Conservation (phyloP, 2,888 invertebrate species). For the Boloria selene region DNA sequence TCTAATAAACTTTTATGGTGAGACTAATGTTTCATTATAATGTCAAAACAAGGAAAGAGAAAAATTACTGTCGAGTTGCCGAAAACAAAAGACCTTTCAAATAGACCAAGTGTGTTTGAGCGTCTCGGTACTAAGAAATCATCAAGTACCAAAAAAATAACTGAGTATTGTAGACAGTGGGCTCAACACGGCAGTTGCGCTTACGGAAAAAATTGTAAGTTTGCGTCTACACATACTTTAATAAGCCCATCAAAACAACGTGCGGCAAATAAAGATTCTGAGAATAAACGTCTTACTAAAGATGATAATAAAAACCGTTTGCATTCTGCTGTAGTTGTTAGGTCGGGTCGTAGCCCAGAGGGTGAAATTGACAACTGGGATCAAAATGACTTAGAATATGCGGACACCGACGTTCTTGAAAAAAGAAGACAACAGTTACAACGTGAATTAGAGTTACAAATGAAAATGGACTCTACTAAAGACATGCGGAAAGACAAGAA, state of each 20-base stretch:
- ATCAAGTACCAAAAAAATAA: conserved; percentile 79
- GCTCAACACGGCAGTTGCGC: conserved; percentile 89
- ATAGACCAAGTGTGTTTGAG: conserved; percentile 91
- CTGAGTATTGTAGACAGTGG: conserved; percentile 90
- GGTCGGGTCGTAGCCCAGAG: conserved; percentile 83
- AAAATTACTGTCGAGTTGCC: conserved; percentile 89
- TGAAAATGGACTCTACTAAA: conserved; percentile 87
- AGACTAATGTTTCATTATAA: conserved; percentile 77
- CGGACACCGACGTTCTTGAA: conserved; percentile 90
- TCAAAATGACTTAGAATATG: conserved; percentile 90
- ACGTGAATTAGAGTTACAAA: conserved; percentile 89
- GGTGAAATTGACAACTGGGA: conserved; percentile 89
- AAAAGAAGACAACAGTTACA: conserved; percentile 88
- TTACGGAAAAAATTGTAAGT: conserved; percentile 90
- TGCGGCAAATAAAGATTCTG: conserved; percentile 85
- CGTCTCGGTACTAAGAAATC: conserved; percentile 89
- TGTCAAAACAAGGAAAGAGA: conserved; percentile 87
- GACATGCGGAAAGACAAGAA: conserved; percentile 87
- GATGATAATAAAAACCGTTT: conserved; percentile 85
- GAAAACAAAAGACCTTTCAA: conserved; percentile 85
- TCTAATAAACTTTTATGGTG: conserved; percentile 50
- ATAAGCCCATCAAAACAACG: conserved; percentile 89
- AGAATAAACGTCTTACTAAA: conserved; percentile 76
- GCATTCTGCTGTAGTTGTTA: conserved; percentile 84
- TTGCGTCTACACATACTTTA: conserved; percentile 87